These are phyloP conservation scores for Carapus acus DNA, from an alignment of 2,797 vertebrate species.

Conservation along the genomic window DNA sequence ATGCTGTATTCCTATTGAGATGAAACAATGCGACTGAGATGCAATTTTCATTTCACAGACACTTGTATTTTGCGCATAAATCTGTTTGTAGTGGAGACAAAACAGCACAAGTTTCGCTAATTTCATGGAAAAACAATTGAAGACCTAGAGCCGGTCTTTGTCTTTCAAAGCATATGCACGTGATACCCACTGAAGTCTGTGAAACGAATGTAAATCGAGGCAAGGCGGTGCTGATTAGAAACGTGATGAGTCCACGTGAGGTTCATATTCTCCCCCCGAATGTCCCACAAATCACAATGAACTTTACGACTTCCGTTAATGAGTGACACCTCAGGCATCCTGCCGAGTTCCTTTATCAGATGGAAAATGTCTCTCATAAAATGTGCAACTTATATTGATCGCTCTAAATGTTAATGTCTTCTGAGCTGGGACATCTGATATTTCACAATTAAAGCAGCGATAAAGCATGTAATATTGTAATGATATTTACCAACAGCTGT, in stretches of 20 bases:
- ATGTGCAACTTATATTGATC: conserved; percentile 73
- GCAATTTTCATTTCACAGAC: conserved; percentile 56
- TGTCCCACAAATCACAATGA: conserved; percentile 48
- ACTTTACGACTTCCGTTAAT: conserved; percentile 51
- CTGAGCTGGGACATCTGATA: conserved; percentile 65
- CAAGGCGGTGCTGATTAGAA: conserved; percentile 31
- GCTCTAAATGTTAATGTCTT: conserved; percentile 74
- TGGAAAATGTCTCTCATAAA: conserved; percentile 63
- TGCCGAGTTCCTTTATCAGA: conserved; percentile 47
- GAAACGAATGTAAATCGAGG: conserved; percentile 28
- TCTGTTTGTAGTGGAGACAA: conserved; percentile 36
- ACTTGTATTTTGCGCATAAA: conserved; percentile 54
- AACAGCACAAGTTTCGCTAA: conserved; percentile 42
- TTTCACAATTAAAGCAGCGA: conserved; percentile 68
- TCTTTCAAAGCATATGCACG: neutral
- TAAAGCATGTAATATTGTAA: conserved; percentile 71
- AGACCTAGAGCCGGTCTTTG: conserved; percentile 17
- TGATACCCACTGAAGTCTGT: conserved; percentile 14
- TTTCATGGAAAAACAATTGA: conserved; percentile 30
- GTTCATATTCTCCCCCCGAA: conserved; percentile 24
- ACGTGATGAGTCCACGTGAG: conserved; percentile 22
- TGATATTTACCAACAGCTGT: conserved; percentile 78
- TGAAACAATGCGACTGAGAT: conserved; percentile 66
- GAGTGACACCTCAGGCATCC: conserved; percentile 50
- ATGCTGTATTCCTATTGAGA: conserved; percentile 61